phyloP scores from a whole-genome alignment of 1,140 invertebrate genomes.

The Hyphantria cunea region DNA sequence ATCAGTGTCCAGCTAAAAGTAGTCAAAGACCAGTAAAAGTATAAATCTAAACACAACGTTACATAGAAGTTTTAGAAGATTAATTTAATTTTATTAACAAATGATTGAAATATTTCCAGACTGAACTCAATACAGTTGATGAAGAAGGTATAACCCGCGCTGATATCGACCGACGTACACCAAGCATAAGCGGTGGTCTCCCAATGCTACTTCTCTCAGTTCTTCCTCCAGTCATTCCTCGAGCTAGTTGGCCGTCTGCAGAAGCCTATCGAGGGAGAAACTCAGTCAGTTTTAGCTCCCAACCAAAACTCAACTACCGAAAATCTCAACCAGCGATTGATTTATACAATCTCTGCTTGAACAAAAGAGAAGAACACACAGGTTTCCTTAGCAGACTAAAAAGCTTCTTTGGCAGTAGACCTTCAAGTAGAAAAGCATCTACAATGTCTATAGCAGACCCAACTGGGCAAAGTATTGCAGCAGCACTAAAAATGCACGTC shows the following conservation, averaged over 20 bases:
- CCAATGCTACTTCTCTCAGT: constrained; percentile 87
- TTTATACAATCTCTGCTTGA: constrained; percentile 82
- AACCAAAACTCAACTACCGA: constrained; percentile 84
- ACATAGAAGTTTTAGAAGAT: too few species aligned
- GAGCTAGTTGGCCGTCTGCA: constrained; percentile 89
- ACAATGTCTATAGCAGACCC: constrained; percentile 84
- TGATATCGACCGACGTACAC: constrained; percentile 78
- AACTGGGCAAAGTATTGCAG: constrained; percentile 84
- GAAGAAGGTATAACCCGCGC: constrained; percentile 56
- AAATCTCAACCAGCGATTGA: constrained; percentile 82
- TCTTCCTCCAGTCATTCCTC: constrained; percentile 87
- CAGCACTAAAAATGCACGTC: constrained; percentile 87
- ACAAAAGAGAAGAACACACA: constrained; percentile 81
- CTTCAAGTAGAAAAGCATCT: constrained; percentile 84
- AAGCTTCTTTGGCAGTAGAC: constrained; percentile 83
- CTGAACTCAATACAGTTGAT: constrained; percentile 77
- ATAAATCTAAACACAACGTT: too few species aligned
- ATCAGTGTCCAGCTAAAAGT: too few species aligned
- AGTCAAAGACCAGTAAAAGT: too few species aligned
- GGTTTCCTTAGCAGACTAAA: constrained; percentile 81
- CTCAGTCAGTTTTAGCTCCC: constrained; percentile 85
- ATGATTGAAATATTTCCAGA: constrained; percentile 50
- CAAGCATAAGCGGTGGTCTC: constrained; percentile 86
- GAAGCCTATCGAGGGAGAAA: constrained; percentile 82
- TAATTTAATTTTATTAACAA: background rate